Conservation (phyloP, 1,140 invertebrate genomes). For the Nephotettix cincticeps region DNA sequence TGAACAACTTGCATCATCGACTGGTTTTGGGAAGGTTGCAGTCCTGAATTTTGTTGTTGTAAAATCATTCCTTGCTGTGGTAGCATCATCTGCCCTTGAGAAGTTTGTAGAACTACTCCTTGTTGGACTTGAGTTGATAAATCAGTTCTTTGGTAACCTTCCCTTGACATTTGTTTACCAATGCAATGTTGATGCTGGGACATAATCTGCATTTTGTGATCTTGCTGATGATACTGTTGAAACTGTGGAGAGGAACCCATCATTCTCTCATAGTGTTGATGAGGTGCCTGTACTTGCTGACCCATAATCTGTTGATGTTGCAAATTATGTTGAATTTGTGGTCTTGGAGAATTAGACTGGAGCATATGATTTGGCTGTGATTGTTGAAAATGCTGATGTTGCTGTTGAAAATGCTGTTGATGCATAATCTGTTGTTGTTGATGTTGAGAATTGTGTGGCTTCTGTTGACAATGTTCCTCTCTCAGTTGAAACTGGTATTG, state of each 20-base stretch:
- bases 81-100: constrained; percentile 28
- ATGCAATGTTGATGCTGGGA: constrained; percentile 27
- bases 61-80: constrained; percentile 19
- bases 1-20: constrained; percentile 16
- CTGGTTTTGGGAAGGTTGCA: constrained; percentile 6
- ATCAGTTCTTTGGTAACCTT: constrained; percentile 19
- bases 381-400: constrained; percentile 42
- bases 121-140: background rate
- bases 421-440: constrained; percentile 46
- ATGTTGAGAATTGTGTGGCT: constrained; percentile 43
- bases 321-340: constrained; percentile 43
- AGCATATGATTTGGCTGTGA: constrained; percentile 45
- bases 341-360: constrained; percentile 41
- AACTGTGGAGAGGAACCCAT: constrained; percentile 35
- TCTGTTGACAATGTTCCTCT: constrained; percentile 15
- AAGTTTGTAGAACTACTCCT: constrained; percentile 24
- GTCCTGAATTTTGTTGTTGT: constrained; percentile 23
- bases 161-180: background rate
- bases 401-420: constrained; percentile 41
- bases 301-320: constrained; percentile 38
- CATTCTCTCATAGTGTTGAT: constrained; percentile 26
- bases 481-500: constrained; percentile 8
- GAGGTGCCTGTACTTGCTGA: constrained; percentile 19
- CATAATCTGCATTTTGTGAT: constrained; percentile 41
- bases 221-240: constrained; percentile 40